Percentiles rank a stretch among this genome's conserved stretches.
Conservation (phyloP, 2,888 invertebrate species). For the Nemotelus pantherinus region DNA sequence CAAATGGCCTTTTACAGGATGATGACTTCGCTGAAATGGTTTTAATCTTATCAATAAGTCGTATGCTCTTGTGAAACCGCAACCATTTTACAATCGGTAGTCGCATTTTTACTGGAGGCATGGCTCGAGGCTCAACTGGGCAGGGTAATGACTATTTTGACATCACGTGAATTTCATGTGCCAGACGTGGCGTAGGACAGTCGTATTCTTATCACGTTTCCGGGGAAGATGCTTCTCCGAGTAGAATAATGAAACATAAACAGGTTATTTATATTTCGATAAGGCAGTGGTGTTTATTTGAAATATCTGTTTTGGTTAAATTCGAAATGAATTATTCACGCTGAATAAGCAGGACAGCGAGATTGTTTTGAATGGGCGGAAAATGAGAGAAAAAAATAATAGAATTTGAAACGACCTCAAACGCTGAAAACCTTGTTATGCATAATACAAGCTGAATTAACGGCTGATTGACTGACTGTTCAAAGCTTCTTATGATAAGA, state of each 20-base stretch:
- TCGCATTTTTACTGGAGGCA: constrained; percentile 11
- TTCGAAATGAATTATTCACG: neutral
- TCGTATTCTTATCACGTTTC: neutral
- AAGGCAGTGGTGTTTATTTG: neutral
- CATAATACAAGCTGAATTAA: neutral
- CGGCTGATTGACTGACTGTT: neutral
- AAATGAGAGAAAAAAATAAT: neutral
- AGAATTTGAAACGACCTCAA: neutral
- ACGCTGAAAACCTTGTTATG: neutral
- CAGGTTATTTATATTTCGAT: neutral
- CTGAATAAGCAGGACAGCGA: neutral
- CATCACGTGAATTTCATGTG: constrained; percentile 30
- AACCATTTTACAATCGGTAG: neutral
- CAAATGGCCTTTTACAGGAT: neutral
- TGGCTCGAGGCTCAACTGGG: neutral
- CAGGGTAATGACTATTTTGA: neutral
- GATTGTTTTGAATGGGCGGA: neutral
- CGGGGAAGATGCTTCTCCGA: neutral
- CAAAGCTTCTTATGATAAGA: constrained; percentile 3
- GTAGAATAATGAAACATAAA: too few relatives aligned
- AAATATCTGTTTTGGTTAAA: too few relatives aligned
- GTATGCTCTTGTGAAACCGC: neutral
- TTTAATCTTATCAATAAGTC: neutral
- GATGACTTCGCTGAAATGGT: neutral
- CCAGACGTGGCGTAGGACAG: neutral